Percentiles rank a stretch among this genome's conserved stretches.
phyloP scores from a whole-genome alignment of 2,888 invertebrate species.

The Clusia tigrina region DNA sequence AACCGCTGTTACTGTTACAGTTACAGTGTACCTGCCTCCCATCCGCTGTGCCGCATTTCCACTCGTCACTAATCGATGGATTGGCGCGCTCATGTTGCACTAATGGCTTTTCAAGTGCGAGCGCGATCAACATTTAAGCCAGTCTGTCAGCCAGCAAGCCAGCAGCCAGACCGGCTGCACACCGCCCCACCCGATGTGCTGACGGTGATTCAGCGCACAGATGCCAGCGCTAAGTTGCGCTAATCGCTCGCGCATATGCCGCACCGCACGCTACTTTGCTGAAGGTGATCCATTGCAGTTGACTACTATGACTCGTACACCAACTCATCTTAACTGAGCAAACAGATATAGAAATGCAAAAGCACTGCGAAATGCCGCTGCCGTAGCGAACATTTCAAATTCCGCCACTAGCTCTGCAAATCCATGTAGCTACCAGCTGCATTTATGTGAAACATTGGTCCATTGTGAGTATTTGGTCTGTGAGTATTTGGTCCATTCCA shows the following conservation, averaged over 20 bases:
- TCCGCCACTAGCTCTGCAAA: too few species aligned
- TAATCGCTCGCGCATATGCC: neutral
- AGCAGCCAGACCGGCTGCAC: too few species aligned
- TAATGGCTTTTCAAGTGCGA: conserved; percentile 17
- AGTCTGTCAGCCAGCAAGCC: too few species aligned
- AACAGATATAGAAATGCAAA: conserved; percentile 21
- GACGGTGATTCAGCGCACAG: neutral
- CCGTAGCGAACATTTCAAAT: too few species aligned
- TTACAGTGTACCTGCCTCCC: conserved; percentile 14
- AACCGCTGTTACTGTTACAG: conserved; percentile 25
- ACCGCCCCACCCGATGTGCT: neutral
- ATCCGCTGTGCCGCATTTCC: neutral
- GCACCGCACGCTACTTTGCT: conserved; percentile 8
- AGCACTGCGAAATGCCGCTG: too few species aligned
- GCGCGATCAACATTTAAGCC: conserved; percentile 10
- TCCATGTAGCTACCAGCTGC: too few species aligned
- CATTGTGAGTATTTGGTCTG: too few species aligned
- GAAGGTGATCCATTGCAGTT: conserved; percentile 18
- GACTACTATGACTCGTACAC: neutral
- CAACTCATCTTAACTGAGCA: too few species aligned
- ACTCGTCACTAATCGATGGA: conserved; percentile 24
- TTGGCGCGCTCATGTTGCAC: conserved; percentile 9
- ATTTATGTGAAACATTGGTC: too few species aligned
- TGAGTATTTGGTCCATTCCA: too few species aligned
- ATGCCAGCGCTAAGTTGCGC: neutral